Conservation (phyloP, 37 sponge, comb jelly and placozoan species). For the Oopsacas minuta region DNA sequence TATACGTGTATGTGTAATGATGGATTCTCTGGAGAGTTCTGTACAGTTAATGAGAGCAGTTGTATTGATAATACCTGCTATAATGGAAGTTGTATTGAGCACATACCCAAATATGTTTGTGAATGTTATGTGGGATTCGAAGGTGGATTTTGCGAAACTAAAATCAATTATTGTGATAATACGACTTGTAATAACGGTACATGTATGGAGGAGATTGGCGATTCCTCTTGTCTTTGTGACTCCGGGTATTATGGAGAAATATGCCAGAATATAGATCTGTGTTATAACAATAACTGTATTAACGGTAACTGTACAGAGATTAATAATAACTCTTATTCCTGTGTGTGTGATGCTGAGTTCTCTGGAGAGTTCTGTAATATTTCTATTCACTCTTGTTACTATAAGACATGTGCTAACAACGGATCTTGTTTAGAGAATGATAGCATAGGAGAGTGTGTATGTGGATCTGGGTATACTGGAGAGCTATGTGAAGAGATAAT, state of each 20-base stretch:
- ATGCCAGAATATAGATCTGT: slow-evolving; percentile 23
- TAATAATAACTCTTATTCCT: slow-evolving; percentile 9
- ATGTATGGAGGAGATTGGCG: neutral
- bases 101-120: neutral
- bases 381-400: neutral
- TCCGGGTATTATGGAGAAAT: slow-evolving; percentile 23
- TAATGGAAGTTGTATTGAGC: slow-evolving; percentile 19
- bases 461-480: slow-evolving; percentile 18
- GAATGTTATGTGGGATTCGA: neutral
- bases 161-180: neutral
- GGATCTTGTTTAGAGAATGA: neutral
- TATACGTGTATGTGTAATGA: neutral
- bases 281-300: slow-evolving; percentile 22
- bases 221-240: slow-evolving; percentile 18
- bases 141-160: neutral
- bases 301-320: slow-evolving; percentile 32
- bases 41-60: slow-evolving; percentile 2
- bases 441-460: neutral
- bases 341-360: neutral
- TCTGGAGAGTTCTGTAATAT: neutral
- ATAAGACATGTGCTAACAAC: neutral
- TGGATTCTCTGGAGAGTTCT: slow-evolving; percentile 6
- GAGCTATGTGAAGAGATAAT: slow-evolving; percentile 14
- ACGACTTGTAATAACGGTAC: slow-evolving; percentile 16
- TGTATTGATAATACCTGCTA: slow-evolving; percentile 20